Base-by-base conservation (phyloP, 2,113 vertebrate genomes). In the Sinosuthora webbiana region DNA sequence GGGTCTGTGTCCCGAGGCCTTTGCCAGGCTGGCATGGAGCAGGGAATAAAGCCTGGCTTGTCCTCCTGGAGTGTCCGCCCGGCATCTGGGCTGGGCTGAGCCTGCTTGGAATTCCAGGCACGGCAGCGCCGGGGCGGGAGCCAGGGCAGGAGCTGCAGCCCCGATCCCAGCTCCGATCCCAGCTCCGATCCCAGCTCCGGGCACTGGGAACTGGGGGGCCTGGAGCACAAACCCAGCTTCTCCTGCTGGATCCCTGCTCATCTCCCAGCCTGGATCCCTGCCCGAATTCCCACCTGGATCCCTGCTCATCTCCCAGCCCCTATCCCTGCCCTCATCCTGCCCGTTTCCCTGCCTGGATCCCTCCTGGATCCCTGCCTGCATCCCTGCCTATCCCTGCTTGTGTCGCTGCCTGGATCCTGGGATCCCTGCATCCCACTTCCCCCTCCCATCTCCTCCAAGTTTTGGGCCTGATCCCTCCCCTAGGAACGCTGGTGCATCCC, bases 11-110 rank as follows among this genome's bases (percentile, higher is more conserved):
- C 65, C 10, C 15, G 15, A 23, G 15, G 49, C 71, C 49, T 2
- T 8, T 23, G 75, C 86, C n/a, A 27, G 11, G 23, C 69, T 22
- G 70, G 82, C 45, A 71, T 22, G 24, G 71, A 74, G 93, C 39
- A 2, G 74, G 83, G 62, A 93, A 93, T 91, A 93, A 88, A 95
- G 83, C 93, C 83, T 3, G 80, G 87, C 90, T 93, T 88, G 93
- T 92, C 44, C 50, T 25, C 55, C 64, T 3, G 44, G 85, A 64
- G 85, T 47, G 87, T 45, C 49, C 28, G 2, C 56, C 78, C 31
- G 35, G 92, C 86, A 93, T 68, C 87, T 16, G 83, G 94, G 74
- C 79, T 49, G 89, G 76, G 84, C 84, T 53, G 69, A 53, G 94
- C 64, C 91, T 86, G 81, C 60, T 95, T 83, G 92, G 92, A 45